These are phyloP conservation scores for Sebastes glaucus DNA, from an alignment of 2,797 vertebrate species.

Conservation along the genomic window DNA sequence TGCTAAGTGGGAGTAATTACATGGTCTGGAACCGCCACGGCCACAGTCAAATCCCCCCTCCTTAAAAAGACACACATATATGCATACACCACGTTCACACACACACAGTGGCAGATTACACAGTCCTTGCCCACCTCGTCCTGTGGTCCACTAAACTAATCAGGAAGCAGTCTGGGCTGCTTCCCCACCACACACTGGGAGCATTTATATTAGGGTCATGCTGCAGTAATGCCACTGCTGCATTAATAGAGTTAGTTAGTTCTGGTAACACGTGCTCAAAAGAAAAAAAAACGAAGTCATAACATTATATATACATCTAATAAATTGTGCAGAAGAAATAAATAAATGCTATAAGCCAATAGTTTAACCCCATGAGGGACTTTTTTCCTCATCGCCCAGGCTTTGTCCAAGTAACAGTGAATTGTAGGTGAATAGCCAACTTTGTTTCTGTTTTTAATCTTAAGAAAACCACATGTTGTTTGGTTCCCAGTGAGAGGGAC, in stretches of 20 bases:
- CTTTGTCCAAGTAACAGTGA: not conserved
- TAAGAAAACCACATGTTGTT: not conserved
- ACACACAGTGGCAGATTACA: conserved; percentile 41
- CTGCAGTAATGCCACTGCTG: conserved; percentile 8
- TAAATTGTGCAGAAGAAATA: not conserved
- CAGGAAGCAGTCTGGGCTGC: conserved; percentile 72
- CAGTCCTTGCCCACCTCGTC: conserved; percentile 50
- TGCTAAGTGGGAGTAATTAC: conserved; percentile 81
- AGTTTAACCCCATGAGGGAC: not conserved
- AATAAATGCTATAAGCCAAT: not conserved
- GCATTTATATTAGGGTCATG: conserved; percentile 34
- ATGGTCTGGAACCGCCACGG: conserved; percentile 74
- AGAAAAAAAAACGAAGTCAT: not conserved
- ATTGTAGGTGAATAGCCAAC: not conserved
- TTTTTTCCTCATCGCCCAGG: not conserved
- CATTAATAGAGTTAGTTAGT: not conserved
- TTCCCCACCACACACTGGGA: conserved; percentile 65
- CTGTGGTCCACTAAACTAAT: conserved; percentile 73
- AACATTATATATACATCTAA: not conserved
- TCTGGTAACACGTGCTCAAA: not conserved
- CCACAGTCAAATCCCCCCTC: conserved; percentile 74
- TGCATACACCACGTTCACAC: not conserved
- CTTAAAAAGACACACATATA: conserved; percentile 51
- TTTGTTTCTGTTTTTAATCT: not conserved
- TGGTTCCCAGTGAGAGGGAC: not conserved